These are phyloP conservation scores for Sycophila texana DNA, from an alignment of 2,888 invertebrate genomes.

Conservation along the genomic window DNA sequence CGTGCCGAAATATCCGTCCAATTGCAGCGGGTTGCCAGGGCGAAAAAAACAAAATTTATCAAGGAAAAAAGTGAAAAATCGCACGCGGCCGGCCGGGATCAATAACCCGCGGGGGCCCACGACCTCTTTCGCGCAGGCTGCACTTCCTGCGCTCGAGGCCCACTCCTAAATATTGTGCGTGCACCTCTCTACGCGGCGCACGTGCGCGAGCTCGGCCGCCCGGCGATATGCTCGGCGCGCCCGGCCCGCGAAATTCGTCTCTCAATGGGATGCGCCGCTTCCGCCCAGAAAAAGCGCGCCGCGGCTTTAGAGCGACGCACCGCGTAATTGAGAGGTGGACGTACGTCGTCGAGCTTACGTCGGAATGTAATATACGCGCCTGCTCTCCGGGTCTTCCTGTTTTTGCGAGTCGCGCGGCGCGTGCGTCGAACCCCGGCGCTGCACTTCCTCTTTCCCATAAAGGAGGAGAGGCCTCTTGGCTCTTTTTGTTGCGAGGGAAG, in stretches of 20 bases:
- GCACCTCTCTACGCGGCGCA: too few relatives aligned
- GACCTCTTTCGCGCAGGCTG: constrained; percentile 2
- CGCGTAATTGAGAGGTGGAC: constrained; percentile 60
- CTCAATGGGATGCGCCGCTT: constrained; percentile 24
- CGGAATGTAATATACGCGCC: background rate
- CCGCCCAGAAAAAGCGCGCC: background rate
- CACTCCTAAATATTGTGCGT: too few relatives aligned
- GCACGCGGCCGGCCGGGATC: too few relatives aligned
- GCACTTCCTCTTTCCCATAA: constrained; percentile 45
- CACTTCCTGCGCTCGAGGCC: too few relatives aligned
- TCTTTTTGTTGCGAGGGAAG: constrained; percentile 36
- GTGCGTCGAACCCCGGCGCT: constrained; percentile 44
- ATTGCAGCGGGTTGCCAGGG: too few relatives aligned
- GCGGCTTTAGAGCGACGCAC: constrained; percentile 60
- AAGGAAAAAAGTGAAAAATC: too few relatives aligned
- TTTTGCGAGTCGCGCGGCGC: constrained; percentile 56
- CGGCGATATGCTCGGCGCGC: too few relatives aligned
- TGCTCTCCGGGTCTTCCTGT: constrained; percentile 57
- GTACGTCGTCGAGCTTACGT: constrained; percentile 43
- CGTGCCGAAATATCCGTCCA: too few relatives aligned
- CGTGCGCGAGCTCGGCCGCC: too few relatives aligned
- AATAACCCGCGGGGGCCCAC: background rate
- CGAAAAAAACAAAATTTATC: too few relatives aligned
- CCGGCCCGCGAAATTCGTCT: too few relatives aligned
- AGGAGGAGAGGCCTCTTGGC: constrained; percentile 11